Conservation (phyloP, 2,113 vertebrate species). For the Scortum barcoo region DNA sequence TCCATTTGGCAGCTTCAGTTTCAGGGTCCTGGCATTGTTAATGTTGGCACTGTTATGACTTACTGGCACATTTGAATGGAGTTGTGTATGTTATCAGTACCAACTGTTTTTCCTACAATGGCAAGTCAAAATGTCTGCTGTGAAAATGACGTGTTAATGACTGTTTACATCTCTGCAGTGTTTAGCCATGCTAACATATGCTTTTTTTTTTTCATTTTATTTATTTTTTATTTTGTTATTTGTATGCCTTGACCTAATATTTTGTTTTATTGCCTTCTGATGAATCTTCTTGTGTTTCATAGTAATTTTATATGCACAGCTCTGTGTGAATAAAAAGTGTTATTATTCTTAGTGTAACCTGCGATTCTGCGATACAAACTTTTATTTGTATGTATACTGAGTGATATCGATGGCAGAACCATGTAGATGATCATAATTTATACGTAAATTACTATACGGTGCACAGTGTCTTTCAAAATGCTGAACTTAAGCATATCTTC, state of each 20-base stretch:
- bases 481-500: constrained; percentile 69
- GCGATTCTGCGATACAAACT: not conserved
- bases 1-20: not conserved
- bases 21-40: not conserved
- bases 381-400: fast-evolving
- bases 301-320: not conserved
- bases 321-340: not conserved
- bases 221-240: not conserved
- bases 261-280: not conserved
- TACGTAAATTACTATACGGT: constrained; percentile 19
- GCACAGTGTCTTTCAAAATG: constrained; percentile 59
- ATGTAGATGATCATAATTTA: not conserved
- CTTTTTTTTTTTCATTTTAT: no score
- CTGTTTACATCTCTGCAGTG: not conserved
- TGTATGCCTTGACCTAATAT: not conserved
- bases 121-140: not conserved
- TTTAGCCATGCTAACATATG: not conserved
- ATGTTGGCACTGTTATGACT: not conserved
- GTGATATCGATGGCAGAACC: not conserved
- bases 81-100: not conserved
- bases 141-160: not conserved
- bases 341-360: not conserved
- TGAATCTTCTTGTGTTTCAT: not conserved
- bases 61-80: not conserved
- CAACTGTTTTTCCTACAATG: not conserved